A percentile compares a stretch with the other conserved stretches of the same genome.
Evolutionary conservation across 2,113 vertebrate genomes (phyloP).

Genomic region (Neogobius melanostomus): DNA sequence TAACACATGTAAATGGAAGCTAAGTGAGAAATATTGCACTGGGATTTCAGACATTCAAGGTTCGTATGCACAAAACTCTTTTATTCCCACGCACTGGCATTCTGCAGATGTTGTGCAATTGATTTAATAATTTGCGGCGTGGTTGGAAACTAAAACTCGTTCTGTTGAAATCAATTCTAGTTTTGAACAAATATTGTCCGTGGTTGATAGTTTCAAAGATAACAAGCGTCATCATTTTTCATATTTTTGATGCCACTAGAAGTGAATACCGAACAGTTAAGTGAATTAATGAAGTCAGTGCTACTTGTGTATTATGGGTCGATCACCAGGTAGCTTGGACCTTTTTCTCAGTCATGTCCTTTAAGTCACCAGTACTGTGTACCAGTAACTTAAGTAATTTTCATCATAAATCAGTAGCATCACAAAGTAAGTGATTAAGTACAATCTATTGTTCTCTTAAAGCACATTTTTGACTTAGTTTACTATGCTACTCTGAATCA

Average conservation of each 20-base stretch:
- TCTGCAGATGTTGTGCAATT: slow-evolving; percentile 25
- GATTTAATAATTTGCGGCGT: neutral
- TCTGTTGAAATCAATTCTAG: neutral
- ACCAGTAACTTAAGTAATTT: too few species aligned
- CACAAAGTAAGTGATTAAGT: too few species aligned
- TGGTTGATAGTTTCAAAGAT: neutral
- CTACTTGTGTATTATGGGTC: too few species aligned
- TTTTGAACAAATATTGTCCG: neutral
- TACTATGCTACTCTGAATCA: slow-evolving; percentile 1
- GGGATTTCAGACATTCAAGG: slow-evolving; percentile 1
- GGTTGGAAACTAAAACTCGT: neutral
- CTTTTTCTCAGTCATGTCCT: too few species aligned
- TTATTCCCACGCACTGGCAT: slow-evolving; percentile 1
- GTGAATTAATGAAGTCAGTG: too few species aligned
- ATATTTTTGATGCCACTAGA: neutral
- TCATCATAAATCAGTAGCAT: too few species aligned
- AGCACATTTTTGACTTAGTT: too few species aligned
- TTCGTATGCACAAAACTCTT: slow-evolving; percentile 8
- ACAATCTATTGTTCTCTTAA: too few species aligned
- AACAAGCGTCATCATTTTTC: too few species aligned
- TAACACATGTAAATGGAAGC: slow-evolving; percentile 6
- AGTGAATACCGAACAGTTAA: too few species aligned
- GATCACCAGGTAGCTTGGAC: too few species aligned
- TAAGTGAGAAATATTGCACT: slow-evolving; percentile 12
- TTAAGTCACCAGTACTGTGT: too few species aligned